These are phyloP conservation scores for Pholis gunnellus DNA, from an alignment of 2,113 vertebrate genomes.

Conservation along the genomic window DNA sequence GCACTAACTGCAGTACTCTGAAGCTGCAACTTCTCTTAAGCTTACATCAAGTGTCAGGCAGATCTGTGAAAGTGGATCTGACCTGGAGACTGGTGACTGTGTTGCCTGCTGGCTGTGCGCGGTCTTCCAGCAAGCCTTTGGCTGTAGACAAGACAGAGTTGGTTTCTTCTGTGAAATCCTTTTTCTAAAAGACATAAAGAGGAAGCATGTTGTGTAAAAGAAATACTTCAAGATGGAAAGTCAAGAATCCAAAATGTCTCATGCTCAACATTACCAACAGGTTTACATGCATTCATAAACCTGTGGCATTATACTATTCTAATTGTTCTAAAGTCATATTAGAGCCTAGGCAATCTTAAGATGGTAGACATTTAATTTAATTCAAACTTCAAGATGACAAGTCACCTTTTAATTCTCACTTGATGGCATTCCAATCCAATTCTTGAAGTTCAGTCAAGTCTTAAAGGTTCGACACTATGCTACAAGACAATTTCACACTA, in stretches of 20 bases:
- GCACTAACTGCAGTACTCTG: background rate
- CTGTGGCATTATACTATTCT: background rate
- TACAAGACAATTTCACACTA: background rate
- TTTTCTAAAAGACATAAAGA: slow-evolving; percentile 69
- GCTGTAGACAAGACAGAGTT: slow-evolving; percentile 64
- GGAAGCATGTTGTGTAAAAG: background rate
- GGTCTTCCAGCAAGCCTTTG: slow-evolving; percentile 59
- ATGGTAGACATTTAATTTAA: background rate
- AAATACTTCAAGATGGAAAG: background rate
- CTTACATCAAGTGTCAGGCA: background rate
- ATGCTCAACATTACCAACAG: background rate
- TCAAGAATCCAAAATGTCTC: background rate
- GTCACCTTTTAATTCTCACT: background rate
- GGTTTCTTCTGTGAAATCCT: slow-evolving; percentile 79
- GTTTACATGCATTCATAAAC: background rate
- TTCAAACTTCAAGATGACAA: background rate
- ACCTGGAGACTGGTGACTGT: slow-evolving; percentile 80
- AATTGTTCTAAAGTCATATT: background rate
- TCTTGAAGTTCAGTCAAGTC: background rate
- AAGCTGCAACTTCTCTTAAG: background rate
- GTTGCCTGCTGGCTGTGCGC: slow-evolving; percentile 40
- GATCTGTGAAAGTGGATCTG: slow-evolving; percentile 42
- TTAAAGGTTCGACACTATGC: background rate
- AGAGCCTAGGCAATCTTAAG: background rate
- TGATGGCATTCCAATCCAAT: background rate